A percentile compares a stretch with the other conserved stretches of the same genome.
These are phyloP conservation scores for Choristoneura fumiferana DNA, from an alignment of 1,140 invertebrate species.

Conservation along the genomic window DNA sequence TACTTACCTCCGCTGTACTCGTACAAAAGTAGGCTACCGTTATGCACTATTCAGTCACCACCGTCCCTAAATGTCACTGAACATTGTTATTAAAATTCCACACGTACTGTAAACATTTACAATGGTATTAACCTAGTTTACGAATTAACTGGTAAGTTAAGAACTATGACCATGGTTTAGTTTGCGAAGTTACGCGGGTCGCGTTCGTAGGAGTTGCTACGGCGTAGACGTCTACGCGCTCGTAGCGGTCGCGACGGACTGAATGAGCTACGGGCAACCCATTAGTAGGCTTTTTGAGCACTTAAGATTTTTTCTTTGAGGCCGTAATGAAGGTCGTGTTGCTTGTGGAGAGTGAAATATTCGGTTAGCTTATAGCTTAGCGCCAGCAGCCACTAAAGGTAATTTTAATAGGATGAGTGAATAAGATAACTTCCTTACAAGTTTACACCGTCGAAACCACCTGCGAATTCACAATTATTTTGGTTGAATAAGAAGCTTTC, in stretches of 20 bases:
- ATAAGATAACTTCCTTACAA: background rate
- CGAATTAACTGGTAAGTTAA: background rate
- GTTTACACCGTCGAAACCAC: background rate
- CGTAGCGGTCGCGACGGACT: slow-evolving; percentile 47
- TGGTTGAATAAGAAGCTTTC: background rate
- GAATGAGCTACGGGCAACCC: slow-evolving; percentile 35
- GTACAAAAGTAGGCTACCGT: slow-evolving; percentile 56
- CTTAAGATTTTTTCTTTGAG: slow-evolving; percentile 41
- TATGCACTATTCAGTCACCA: slow-evolving; percentile 48
- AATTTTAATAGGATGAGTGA: background rate
- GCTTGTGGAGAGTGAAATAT: slow-evolving; percentile 19
- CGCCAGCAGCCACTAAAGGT: background rate
- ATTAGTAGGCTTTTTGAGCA: slow-evolving; percentile 43
- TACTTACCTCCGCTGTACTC: slow-evolving; percentile 55
- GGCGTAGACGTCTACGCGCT: slow-evolving; percentile 43
- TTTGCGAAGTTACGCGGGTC: slow-evolving; percentile 23
- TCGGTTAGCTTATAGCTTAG: background rate
- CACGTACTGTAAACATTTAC: slow-evolving; percentile 5
- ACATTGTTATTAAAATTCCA: slow-evolving; percentile 28
- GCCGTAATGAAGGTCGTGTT: slow-evolving; percentile 32
- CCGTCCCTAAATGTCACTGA: slow-evolving; percentile 36
- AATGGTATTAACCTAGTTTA: background rate
- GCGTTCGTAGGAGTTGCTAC: slow-evolving; percentile 29
- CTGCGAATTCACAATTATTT: background rate
- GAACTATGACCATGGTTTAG: background rate